Evolutionary conservation across 2,113 vertebrate genomes (phyloP).

Genomic region (Pycnonotus jocosus): DNA sequence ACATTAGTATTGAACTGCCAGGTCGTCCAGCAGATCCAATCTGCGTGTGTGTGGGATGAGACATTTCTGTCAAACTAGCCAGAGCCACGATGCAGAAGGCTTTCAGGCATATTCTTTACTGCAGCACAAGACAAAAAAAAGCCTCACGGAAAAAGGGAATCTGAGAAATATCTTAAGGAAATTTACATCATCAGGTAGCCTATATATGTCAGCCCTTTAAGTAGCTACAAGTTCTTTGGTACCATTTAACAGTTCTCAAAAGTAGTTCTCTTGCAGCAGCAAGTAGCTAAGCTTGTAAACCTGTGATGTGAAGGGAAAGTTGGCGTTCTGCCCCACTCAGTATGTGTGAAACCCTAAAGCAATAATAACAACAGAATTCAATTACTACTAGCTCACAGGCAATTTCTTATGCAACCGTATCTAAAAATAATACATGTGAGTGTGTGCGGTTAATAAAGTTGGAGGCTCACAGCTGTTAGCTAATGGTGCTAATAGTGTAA

Average conservation of each 20-base stretch:
- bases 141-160: background rate
- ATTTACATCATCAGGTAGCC: background rate
- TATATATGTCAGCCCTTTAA: background rate
- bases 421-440: background rate
- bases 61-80: background rate
- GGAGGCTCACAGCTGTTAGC: background rate
- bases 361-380: background rate
- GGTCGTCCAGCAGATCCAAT: background rate
- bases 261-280: background rate
- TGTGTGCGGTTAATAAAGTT: background rate
- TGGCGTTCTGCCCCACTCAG: background rate
- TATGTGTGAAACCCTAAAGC: background rate
- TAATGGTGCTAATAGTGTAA: background rate
- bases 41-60: accelerated
- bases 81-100: background rate
- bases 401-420: background rate
- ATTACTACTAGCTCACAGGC: background rate
- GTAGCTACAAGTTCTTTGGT: background rate
- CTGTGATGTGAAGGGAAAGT: background rate
- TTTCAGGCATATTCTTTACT: background rate
- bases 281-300: background rate
- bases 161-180: background rate
- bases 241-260: background rate
- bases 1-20: background rate
- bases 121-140: background rate